Base-by-base conservation (phyloP, 2,888 invertebrate genomes). In the Tenthredo mesomela region DNA sequence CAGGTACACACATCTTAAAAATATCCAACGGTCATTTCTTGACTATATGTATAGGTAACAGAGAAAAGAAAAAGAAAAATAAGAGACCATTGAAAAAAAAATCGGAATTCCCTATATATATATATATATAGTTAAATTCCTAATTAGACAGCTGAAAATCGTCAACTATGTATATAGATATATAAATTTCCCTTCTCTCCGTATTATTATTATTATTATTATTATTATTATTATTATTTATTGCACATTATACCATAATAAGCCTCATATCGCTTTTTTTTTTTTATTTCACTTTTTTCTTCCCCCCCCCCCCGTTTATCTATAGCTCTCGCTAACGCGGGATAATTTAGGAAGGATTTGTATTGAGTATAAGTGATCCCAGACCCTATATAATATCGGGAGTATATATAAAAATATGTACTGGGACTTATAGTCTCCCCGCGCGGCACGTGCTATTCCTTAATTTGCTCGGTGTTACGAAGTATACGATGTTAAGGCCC, bases 361-460 rank as follows among this genome's bases (percentile, higher is more conserved):
- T 37, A 18, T 18, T 18, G 18, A 9, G 37, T 37, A 37, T n/a
- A n/a, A n/a, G n/a, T n/a, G 1, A n/a, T 15, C n/a, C n/a, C n/a
- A n/a, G 9, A 18, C 12, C 25, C 43, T 2, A 40, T 18, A n/a
- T 6, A 75, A 47, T 21, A 47, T 75, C 75, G 75, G 25, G 21
- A 47, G 43, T 37, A 7, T 12, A 43, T 43, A 47, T 47, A 47
- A 47, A 47, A 47, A 6, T 33, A 29, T n/a, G n/a, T 40, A 33
- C 73, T 40, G n/a, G 43, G 21, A 47, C 10, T 47, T 50, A n/a
- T 50, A n/a, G n/a, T n/a, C 18, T 37, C 33, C 40, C 70, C 3
- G 18, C 70, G 50, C 1, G 77, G 77, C 77, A 77, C 54, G 77
- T 54, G 77, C 77, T 50, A 12, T 77, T 77, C 18, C 50, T 54